Conservation (phyloP, 2,888 invertebrate genomes). For the Latheticus oryzae region DNA sequence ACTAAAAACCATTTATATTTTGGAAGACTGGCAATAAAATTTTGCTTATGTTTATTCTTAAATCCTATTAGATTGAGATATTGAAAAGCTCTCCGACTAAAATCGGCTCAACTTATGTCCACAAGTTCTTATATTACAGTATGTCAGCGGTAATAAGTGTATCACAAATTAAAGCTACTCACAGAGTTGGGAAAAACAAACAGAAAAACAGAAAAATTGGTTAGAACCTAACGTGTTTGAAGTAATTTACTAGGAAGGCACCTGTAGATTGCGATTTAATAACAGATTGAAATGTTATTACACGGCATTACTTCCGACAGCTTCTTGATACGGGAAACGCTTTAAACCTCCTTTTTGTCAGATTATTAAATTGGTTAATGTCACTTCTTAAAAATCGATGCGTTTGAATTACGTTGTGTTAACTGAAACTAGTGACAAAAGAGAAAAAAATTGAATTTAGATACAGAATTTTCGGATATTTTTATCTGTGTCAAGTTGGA, state of each 20-base stretch:
- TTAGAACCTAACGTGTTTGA: conserved; percentile 29
- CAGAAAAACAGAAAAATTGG: conserved; percentile 28
- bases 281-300: conserved; percentile 54
- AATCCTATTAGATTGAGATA: too few relatives aligned
- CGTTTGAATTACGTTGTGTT: too few relatives aligned
- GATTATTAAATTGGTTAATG: conserved; percentile 52
- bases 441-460: too few relatives aligned
- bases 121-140: too few relatives aligned
- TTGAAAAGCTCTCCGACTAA: too few relatives aligned
- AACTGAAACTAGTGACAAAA: neutral
- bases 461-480: too few relatives aligned
- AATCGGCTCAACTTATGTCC: too few relatives aligned
- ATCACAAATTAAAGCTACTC: conserved; percentile 38
- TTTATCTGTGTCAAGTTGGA: too few relatives aligned
- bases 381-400: conserved; percentile 42
- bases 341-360: conserved; percentile 46
- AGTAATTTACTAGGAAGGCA: conserved; percentile 46
- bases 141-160: too few relatives aligned
- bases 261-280: conserved; percentile 55
- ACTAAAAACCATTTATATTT: too few relatives aligned
- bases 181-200: conserved; percentile 12
- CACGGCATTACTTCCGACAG: conserved; percentile 51
- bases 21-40: too few relatives aligned
- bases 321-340: conserved; percentile 47
- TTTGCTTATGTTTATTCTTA: too few relatives aligned